A percentile compares a stretch with the other conserved stretches of the same genome.
Conservation (phyloP, 1,140 invertebrate genomes). For the Sycophila sp. region DNA sequence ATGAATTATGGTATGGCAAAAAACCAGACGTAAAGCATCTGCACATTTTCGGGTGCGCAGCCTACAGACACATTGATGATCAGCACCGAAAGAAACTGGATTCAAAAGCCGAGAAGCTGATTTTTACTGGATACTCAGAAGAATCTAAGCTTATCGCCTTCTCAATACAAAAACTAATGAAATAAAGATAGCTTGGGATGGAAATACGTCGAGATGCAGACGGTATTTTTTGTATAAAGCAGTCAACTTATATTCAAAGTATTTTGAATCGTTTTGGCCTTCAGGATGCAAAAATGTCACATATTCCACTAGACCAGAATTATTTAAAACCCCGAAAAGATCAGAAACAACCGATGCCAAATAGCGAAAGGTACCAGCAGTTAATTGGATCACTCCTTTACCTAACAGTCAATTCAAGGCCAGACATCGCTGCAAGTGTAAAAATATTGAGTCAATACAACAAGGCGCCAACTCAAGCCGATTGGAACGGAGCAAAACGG, state of each 20-base stretch:
- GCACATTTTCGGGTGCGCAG: neutral
- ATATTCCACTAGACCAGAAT: neutral
- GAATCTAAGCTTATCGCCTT: neutral
- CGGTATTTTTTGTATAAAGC: conserved; percentile 1
- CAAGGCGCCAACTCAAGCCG: conserved; percentile 26
- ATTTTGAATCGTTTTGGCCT: neutral
- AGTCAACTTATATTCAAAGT: neutral
- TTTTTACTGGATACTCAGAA: neutral
- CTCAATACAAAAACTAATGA: neutral
- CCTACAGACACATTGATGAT: neutral
- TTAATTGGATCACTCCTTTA: conserved; percentile 1
- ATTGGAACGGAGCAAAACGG: conserved; percentile 46
- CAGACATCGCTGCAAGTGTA: conserved; percentile 37
- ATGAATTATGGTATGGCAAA: neutral
- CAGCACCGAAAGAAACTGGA: neutral
- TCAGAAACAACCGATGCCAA: neutral
- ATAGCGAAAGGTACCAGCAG: neutral
- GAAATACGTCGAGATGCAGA: conserved; percentile 31
- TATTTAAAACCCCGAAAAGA: no score
- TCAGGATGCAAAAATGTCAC: neutral
- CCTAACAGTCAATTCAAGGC: neutral
- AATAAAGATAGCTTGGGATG: neutral
- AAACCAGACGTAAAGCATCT: neutral
- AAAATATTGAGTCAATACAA: conserved; percentile 47
- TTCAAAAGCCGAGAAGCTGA: neutral